Conservation (phyloP, 64 coral and sea anemone species). For the Porites lutea region DNA sequence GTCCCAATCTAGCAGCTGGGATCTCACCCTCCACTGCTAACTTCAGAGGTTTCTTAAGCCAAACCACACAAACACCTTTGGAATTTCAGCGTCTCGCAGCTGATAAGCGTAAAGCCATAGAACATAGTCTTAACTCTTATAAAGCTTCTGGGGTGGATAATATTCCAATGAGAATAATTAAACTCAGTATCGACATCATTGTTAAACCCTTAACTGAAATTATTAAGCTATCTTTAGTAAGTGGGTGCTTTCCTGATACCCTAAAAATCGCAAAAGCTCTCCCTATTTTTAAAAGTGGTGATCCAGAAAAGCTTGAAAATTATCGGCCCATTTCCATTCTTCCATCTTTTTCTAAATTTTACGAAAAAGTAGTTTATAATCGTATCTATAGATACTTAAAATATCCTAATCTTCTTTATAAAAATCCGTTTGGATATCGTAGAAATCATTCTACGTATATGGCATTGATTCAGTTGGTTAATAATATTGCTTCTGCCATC, state of each 20-base stretch:
- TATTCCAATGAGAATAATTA: constrained; percentile 33
- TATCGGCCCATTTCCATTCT: constrained; percentile 61
- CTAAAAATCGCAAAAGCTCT: constrained; percentile 58
- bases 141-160: constrained; percentile 47
- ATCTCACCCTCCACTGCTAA: background rate
- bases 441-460: constrained; percentile 2
- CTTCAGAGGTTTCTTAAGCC: background rate
- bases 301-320: background rate
- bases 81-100: background rate
- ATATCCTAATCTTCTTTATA: background rate
- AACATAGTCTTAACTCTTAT: background rate
- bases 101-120: constrained; percentile 25
- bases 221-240: constrained; percentile 50
- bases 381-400: background rate
- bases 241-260: background rate
- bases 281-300: constrained; percentile 56
- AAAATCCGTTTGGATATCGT: constrained; percentile 14
- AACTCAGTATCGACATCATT: constrained; percentile 13
- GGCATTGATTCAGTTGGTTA: background rate
- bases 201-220: constrained; percentile 21
- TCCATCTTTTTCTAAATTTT: constrained; percentile 50
- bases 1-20: constrained; percentile 43
- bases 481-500: background rate
- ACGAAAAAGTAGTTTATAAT: constrained; percentile 31
- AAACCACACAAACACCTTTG: background rate